Evolutionary conservation across 2,888 invertebrate species (phyloP), one percentile per base, ranked within the genome.

Genomic region (Leptogaster cylindrica): DNA sequence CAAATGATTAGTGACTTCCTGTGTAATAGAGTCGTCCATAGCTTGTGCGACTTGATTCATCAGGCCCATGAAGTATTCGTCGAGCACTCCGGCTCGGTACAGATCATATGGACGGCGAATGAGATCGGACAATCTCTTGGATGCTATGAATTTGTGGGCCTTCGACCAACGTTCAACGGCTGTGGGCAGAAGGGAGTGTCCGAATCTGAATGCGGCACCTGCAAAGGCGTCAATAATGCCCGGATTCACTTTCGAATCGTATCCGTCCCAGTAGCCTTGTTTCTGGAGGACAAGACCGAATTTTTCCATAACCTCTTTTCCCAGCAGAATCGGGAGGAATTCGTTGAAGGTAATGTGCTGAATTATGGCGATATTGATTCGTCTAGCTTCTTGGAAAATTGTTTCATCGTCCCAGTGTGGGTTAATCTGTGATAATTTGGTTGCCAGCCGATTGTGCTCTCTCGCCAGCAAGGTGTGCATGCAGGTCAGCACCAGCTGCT

Each of bases 341-440:
- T 95, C 95, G 76, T 94, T 94, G 81, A 87, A 95, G 0, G 93
- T 94, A 68, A 95, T 89, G 76, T 95, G 94, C 77, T 95, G 94
- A 67, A 95, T 90, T 78, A 90, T 88, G 2, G 92, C 94, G 65
- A 94, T 90, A 73, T 89, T 89, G 74, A 95, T 92, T 63, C 93
- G 85, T 71, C 94, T 84, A 0, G 93, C 83, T 82, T 94, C 94
- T 82, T 95, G 95, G 84, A 89, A 95, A 0, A 95, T 80, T 0
- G 90, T 94, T 81, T 95, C 95, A 75, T 95, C 95, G 75, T 94
- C 92, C 95, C 95, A 95, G 78, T 93, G 93, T 0, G 93, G 93
- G 82, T 96, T 95, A 3, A 95, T 86, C 55, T 86, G 86, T 0
- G 89, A 86, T 36, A 97, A 81, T 4, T 83, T 89, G 61, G 85